Evolutionary conservation across 2,888 invertebrate species (phyloP), one percentile per base, ranked within the genome.

Genomic region (Phyllotreta cruciferae): DNA sequence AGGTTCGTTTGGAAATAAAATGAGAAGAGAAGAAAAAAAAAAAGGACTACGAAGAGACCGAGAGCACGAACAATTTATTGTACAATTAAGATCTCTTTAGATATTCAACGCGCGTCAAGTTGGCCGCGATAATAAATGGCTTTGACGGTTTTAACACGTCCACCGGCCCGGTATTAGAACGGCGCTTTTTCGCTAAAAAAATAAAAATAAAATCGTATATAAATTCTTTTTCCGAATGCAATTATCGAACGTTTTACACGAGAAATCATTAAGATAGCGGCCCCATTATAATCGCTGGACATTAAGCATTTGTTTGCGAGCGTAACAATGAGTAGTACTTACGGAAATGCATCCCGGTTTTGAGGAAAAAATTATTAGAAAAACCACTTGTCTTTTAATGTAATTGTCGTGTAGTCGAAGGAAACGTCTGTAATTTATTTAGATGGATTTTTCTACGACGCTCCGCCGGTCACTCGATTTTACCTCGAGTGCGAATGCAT

Each of bases 321-420:
- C 68, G 64, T 68, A 68, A 70, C 74, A 70, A 67, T 67, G 68
- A 68, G 61, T 66, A 67, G 66, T 70, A 72, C 73, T 72, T 70
- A 73, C 73, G 74, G 74, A 76, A 76, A 71, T 73, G 74, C 66
- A 69, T 69, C 64, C 67, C 53, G 52, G 36, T 42, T 60, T 24
- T 65, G 67, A 69, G 69, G 72, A 35, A 10, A 73, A 75, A 73
- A 75, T 24, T 24, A 77, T 74, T 73, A 71, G 73, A 74, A 75
- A 77, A 76, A 68, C 66, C 75, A 77, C 75, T 77, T 73, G 76
- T 68, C 69, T 72, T 72, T 73, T 77, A 77, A 77, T 77, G 77
- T 75, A 74, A 75, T 75, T 76, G 75, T 77, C 75, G 62, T 77
- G 77, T 77, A 57, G 61, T 69, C 65, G 63, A 66, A 70, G 73